A percentile compares a stretch with the other conserved stretches of the same genome.
Conservation (phyloP, 1,140 invertebrate species). For the Tribolium castaneum region DNA sequence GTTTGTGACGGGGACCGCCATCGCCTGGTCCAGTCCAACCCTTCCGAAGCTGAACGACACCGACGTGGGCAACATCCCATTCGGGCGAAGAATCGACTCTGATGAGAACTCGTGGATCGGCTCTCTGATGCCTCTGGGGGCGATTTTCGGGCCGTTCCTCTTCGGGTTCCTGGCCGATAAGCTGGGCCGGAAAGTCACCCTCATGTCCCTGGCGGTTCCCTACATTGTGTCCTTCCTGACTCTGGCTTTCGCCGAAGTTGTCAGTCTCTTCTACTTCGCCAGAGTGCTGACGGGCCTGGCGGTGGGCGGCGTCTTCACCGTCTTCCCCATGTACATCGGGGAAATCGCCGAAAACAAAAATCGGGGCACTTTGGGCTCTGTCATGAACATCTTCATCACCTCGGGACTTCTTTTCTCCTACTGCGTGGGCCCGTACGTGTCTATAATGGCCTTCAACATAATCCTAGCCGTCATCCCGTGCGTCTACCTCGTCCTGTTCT, state of each 20-base stretch:
- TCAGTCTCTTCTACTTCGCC: constrained; percentile 74
- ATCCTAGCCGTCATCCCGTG: constrained; percentile 70
- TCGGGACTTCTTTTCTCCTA: constrained; percentile 82
- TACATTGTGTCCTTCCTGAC: constrained; percentile 45
- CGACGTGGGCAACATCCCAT: constrained; percentile 45
- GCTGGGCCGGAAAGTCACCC: constrained; percentile 64
- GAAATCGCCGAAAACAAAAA: constrained; percentile 83
- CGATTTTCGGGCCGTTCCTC: constrained; percentile 65
- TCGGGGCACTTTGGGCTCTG: constrained; percentile 81
- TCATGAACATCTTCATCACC: constrained; percentile 80
- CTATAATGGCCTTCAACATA: constrained; percentile 73
- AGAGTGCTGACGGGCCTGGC: constrained; percentile 73
- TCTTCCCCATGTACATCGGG: constrained; percentile 84
- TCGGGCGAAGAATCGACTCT: constrained; percentile 59
- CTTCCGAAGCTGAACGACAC: constrained; percentile 48
- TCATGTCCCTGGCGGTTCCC: constrained; percentile 63
- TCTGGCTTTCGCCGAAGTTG: constrained; percentile 71
- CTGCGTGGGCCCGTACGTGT: constrained; percentile 76
- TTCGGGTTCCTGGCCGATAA: constrained; percentile 62
- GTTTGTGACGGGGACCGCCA: constrained; percentile 50
- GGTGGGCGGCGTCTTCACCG: constrained; percentile 78
- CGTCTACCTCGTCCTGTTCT: constrained; percentile 73
- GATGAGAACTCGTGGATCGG: constrained; percentile 82
- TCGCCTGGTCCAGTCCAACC: constrained; percentile 58
- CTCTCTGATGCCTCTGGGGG: constrained; percentile 82